Evolutionary conservation across 2,888 invertebrate genomes (phyloP), one percentile per base, ranked within the genome.

Genomic region (Agrilus mali): DNA sequence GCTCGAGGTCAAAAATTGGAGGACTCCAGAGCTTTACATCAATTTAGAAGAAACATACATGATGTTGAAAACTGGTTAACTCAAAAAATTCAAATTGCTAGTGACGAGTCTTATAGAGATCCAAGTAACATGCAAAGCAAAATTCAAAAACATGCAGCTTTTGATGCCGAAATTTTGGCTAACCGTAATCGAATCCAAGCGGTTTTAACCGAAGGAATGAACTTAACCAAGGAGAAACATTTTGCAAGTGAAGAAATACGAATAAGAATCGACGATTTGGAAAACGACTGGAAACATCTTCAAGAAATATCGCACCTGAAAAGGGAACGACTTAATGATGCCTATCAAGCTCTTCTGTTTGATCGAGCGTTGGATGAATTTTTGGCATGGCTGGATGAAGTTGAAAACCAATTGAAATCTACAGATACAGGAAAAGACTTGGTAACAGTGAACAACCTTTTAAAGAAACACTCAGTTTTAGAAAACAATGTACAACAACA

Each of bases 91-190:
- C 92, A 95, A 66, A 79, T 90, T 7, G 96, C 95, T 0, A 74
- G 77, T 43, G 97, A 98, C 61, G 95, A 94, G 61, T 90, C 83
- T 57, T 97, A 94, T 66, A 74, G 92, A 42, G 97, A 98, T 57
- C 82, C 90, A 0, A 89, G 86, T n/a, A 97, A 97, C 67, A 73
- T 98, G n/a, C 90, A 94, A 60, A 87, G 86, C 57, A 96, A 96
- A 69, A 87, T 94, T 22, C 94, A 96, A 64, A 92, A 93, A 63
- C 97, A 98, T 60, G 78, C 85, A 0, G 93, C 94, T 0, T 97
- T 97, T 63, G 95, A 97, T 61, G 87, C 94, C 0, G 97, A 98
- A 65, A 70, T 98, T 22, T 75, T 82, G 7, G 92, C 94, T 15
- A 96, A 94, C 65, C 82, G 89, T 53, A 82, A 83, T 2, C 74